phyloP scores from a whole-genome alignment of 2,113 vertebrate species.

The Pangasianodon gigas region DNA sequence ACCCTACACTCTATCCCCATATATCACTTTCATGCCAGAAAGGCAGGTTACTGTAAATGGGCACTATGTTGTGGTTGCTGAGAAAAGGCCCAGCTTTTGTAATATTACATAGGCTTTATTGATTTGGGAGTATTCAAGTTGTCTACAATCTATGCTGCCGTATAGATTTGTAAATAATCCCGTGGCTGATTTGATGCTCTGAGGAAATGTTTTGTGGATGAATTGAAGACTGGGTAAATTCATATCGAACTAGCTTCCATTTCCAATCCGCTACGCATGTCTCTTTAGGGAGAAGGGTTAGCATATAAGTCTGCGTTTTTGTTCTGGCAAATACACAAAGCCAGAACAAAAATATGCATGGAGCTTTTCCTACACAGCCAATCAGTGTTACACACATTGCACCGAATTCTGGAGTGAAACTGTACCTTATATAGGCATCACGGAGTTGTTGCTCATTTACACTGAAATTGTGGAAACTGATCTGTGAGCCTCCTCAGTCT shows the following conservation, averaged over 20 bases:
- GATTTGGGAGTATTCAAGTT: background rate
- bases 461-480: background rate
- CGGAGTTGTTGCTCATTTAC: background rate
- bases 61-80: background rate
- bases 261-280: background rate
- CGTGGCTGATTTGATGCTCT: background rate
- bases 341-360: no score
- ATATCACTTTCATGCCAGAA: background rate
- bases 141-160: background rate
- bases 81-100: background rate
- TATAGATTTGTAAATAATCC: conserved; percentile 4
- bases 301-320: background rate
- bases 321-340: background rate
- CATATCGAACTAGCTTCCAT: background rate
- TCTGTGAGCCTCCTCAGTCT: background rate
- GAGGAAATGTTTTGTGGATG: background rate
- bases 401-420: background rate
- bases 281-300: background rate
- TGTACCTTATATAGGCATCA: background rate
- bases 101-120: background rate
- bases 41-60: background rate
- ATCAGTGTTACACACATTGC: background rate
- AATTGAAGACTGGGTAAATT: background rate
- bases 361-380: background rate
- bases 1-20: background rate